These are phyloP conservation scores for Platanista minor DNA, from an alignment of 2,113 vertebrate genomes.

Conservation along the genomic window DNA sequence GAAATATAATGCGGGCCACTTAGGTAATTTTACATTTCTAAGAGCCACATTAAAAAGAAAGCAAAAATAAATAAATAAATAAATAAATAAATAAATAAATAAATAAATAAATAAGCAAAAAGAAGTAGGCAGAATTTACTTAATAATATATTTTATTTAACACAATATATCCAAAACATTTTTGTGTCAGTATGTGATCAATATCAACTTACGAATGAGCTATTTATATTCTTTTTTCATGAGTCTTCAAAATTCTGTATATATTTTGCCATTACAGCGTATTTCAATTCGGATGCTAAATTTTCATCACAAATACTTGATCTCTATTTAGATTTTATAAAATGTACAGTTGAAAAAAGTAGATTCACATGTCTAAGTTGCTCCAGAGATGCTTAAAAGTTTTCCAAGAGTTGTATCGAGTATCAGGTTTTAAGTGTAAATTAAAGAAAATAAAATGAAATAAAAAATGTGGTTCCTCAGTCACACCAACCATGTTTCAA, in stretches of 20 bases:
- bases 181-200: neutral
- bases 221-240: neutral
- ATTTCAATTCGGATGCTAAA: neutral
- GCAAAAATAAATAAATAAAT: too few species aligned
- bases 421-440: neutral
- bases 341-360: neutral
- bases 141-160: neutral
- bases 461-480: neutral
- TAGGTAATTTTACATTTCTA: neutral
- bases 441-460: neutral
- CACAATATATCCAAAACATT: neutral
- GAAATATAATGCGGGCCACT: neutral
- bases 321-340: slow-evolving; percentile 1
- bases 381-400: neutral
- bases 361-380: neutral
- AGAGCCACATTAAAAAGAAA: neutral
- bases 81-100: too few species aligned
- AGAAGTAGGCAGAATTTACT: neutral
- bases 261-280: neutral
- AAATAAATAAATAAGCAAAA: neutral
- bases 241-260: neutral
- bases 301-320: neutral
- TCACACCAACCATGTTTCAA: neutral
- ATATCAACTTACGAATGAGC: neutral
- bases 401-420: neutral